A percentile compares a stretch with the other conserved stretches of the same genome.
These are phyloP conservation scores for Frankliniella fusca DNA, from an alignment of 2,888 invertebrate species.

Conservation along the genomic window DNA sequence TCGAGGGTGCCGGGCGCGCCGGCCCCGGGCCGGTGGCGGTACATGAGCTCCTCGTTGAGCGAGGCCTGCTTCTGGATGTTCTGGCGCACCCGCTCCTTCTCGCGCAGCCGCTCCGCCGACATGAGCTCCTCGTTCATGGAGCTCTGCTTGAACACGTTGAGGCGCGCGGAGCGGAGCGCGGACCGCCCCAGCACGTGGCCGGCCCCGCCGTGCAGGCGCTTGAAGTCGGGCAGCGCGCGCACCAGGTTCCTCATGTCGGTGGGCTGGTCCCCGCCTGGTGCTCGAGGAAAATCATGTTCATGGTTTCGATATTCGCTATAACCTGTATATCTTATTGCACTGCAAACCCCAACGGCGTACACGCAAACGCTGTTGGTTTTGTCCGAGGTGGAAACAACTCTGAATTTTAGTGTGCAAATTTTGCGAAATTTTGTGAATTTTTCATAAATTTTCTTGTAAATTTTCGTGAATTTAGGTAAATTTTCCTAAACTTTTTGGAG, in stretches of 20 bases:
- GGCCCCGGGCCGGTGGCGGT: conserved; percentile 48
- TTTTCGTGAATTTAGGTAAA: too few species aligned
- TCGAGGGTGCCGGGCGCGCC: conserved; percentile 58
- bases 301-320: too few species aligned
- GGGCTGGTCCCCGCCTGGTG: conserved; percentile 54
- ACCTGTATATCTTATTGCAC: too few species aligned
- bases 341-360: background rate
- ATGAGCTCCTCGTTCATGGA: conserved; percentile 86
- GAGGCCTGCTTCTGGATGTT: conserved; percentile 88
- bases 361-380: too few species aligned
- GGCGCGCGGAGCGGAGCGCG: background rate
- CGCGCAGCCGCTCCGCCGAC: conserved; percentile 77
- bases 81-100: conserved; percentile 74
- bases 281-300: background rate
- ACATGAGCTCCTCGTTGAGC: conserved; percentile 80
- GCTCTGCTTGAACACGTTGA: conserved; percentile 72
- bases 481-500: too few species aligned
- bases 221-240: conserved; percentile 63
- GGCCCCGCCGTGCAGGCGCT: conserved; percentile 38
- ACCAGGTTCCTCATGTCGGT: conserved; percentile 66
- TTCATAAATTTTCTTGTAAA: too few species aligned
- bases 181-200: background rate
- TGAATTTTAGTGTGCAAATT: too few species aligned
- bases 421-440: too few species aligned
- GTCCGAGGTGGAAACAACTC: too few species aligned